phyloP scores from a whole-genome alignment of 2,888 invertebrate genomes.

The Noctua pronuba region DNA sequence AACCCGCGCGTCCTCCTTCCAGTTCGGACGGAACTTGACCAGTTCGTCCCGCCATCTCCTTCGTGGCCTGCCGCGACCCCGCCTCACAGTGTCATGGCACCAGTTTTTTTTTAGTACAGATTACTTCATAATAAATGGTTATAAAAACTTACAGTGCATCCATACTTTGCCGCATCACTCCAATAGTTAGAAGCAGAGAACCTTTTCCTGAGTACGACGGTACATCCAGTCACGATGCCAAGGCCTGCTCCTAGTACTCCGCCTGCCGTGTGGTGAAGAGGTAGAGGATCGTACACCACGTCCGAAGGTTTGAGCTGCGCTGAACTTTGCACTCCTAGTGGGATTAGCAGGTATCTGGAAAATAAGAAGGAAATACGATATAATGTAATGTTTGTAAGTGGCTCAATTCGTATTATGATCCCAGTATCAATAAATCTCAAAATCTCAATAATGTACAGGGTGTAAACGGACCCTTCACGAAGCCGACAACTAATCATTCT shows the following conservation, averaged over 20 bases:
- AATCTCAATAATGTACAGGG: too few species aligned
- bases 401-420: background rate
- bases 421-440: background rate
- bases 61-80: too few species aligned
- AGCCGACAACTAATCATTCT: too few species aligned
- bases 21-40: too few species aligned
- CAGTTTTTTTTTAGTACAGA: too few species aligned
- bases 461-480: too few species aligned
- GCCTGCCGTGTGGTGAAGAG: slow-evolving; percentile 98
- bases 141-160: slow-evolving; percentile 93
- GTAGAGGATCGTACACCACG: slow-evolving; percentile 96
- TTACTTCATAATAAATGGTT: too few species aligned
- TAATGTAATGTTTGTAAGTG: background rate
- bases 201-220: slow-evolving; percentile 95
- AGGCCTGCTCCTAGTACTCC: slow-evolving; percentile 96
- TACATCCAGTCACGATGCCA: slow-evolving; percentile 93
- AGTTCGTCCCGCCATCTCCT: too few species aligned
- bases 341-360: slow-evolving; percentile 92
- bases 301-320: slow-evolving; percentile 92
- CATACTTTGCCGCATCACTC: slow-evolving; percentile 96
- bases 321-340: slow-evolving; percentile 92
- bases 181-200: slow-evolving; percentile 98
- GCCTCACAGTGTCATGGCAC: too few species aligned
- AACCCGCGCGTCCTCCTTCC: too few species aligned
- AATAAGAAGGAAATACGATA: background rate